Evolutionary conservation across 2,113 vertebrate species (phyloP), one percentile per base, ranked within the genome.

Genomic region (Nesoenas mayeri): DNA sequence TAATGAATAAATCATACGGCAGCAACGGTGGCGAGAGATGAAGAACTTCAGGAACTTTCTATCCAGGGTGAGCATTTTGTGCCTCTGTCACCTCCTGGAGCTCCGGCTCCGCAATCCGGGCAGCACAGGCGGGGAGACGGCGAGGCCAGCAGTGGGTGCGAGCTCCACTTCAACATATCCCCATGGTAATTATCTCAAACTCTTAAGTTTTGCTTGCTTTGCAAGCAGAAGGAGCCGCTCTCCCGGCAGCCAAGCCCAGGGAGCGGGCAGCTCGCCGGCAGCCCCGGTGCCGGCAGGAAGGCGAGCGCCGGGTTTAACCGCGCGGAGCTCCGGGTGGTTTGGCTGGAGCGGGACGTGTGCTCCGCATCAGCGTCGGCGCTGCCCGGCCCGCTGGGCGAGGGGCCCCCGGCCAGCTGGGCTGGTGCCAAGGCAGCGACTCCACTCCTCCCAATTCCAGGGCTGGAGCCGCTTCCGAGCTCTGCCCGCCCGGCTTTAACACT

Each of bases 371-470:
- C 72, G 64, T 64, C 56, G 94, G 91, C 70, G 95, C 92, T 96
- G 81, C 65, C 91, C 25, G 66, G 21, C 90, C 86, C 71, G 47
- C 96, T 92, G 77, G 85, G 71, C 28, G n/a, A n/a, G 93, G 60
- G 87, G 56, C 64, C 44, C 67, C 17, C 25, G 44, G 81, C 97
- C 96, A 97, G 91, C 89, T 98, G 96, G 94, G 93, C 61, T 72
- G 9, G 36, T 75, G 93, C 97, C 97, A 97, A 95, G 69, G 71
- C 89, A 92, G 88, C 88, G 85, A 92, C 79, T 93, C 90, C 40
- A 89, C 65, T 95, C 89, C 85, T 94, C 69, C 81, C n/a, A 79
- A 96, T 95, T 97, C 92, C 77, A 96, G 85, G 16, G 54, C 78
- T 36, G 74, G 38, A 75, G 60, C 51, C 92, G 83, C 71, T 56